Evolutionary conservation across 2,888 invertebrate species (phyloP), one percentile per base, ranked within the genome.

Genomic region (Troides aeacus): DNA sequence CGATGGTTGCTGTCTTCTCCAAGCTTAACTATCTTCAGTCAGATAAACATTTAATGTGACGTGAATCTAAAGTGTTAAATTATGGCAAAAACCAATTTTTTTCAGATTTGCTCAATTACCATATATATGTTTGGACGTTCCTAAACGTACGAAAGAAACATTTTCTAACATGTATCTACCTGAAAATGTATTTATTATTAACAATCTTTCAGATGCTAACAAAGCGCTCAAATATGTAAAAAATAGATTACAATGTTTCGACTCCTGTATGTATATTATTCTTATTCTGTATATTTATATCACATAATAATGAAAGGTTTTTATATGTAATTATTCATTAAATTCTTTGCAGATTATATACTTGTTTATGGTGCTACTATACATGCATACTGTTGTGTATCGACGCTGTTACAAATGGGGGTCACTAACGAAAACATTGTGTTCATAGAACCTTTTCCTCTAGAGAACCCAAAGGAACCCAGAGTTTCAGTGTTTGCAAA

Each of bases 341-440:
- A 23, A 23, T 23, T 58, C 23, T 7, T 62, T 66, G 7, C 74
- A 93, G 93, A 81, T 68, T 86, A 82, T 72, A 79, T 95, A 8
- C 82, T 97, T 2, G 93, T 97, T 0, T 96, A 96, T 78, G 97
- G 97, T 0, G 88, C 93, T 23, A 93, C 93, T 50, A 83, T 96
- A 63, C 93, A 95, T 75, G 93, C 95, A 0, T 95, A 94, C 77
- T 94, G 94, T 74, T 95, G 96, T 76, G 77, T 97, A 12, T 92
- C 94, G 23, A 93, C 94, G 0, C 85, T 97, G 50, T 75, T 96
- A 17, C 93, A 94, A 50, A 86, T 93, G 72, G 95, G 95, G 2
- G 80, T 96, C 0, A 83, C 91, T 0, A 89, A 93, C 0, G 79
- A 88, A 6, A 90, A 93, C 75, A 94, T 96, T 18, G 84, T 93